Evolutionary conservation across 2,888 invertebrate species (phyloP).

Genomic region (Euplagia quadripunctaria): DNA sequence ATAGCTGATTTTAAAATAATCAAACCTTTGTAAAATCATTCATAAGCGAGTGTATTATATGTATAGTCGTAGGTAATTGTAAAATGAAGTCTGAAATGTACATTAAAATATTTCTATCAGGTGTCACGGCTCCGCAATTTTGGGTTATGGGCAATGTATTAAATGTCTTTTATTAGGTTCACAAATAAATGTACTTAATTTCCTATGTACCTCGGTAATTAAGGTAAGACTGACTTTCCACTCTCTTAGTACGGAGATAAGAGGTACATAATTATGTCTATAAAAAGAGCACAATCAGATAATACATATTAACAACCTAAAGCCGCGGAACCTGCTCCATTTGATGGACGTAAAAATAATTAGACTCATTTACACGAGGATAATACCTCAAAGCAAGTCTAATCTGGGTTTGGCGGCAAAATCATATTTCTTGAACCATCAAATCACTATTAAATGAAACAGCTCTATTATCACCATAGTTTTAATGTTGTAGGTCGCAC

Average conservation of each 20-base stretch:
- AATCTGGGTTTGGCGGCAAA: not conserved
- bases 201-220: not conserved
- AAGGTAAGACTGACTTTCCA: not conserved
- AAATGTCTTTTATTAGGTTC: not conserved
- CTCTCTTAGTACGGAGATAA: too few relatives aligned
- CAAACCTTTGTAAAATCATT: not conserved
- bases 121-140: not conserved
- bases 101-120: conserved; percentile 11
- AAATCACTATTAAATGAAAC: not conserved
- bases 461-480: not conserved
- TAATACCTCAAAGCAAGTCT: conserved; percentile 7
- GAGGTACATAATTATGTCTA: too few relatives aligned
- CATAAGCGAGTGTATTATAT: not conserved
- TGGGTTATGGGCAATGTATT: not conserved
- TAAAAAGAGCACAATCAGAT: not conserved
- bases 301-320: not conserved
- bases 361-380: not conserved
- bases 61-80: conserved; percentile 8
- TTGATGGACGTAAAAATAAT: not conserved
- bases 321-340: too few relatives aligned
- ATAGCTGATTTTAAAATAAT: not conserved
- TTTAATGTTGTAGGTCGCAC: not conserved
- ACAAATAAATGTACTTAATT: not conserved
- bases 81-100: conserved; percentile 31
- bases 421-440: not conserved